Conservation (phyloP, 2,797 vertebrate genomes). For the Clarias platycephalus region DNA sequence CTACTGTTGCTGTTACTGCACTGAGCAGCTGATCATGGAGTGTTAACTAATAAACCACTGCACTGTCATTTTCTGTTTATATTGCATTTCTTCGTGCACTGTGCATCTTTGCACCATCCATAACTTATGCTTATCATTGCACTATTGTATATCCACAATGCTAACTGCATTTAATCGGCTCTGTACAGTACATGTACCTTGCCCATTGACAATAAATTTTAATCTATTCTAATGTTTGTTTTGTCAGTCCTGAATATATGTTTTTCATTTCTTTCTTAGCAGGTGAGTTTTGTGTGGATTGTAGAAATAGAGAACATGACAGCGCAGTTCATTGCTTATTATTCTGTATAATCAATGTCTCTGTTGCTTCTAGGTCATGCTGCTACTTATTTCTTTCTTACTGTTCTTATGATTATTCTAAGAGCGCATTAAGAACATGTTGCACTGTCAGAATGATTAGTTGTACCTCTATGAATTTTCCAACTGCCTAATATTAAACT, state of each 20-base stretch:
- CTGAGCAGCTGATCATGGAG: no score
- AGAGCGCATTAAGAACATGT: neutral
- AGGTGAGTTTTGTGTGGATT: neutral
- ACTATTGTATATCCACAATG: no score
- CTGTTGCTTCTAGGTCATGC: neutral
- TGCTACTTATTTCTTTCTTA: neutral
- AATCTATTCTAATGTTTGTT: neutral
- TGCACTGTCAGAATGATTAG: neutral
- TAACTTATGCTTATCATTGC: no score
- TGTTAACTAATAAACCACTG: no score
- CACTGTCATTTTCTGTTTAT: no score
- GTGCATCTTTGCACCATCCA: no score
- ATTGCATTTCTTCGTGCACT: no score
- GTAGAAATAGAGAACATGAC: neutral
- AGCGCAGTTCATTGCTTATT: neutral
- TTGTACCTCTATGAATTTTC: neutral
- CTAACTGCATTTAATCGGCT: no score
- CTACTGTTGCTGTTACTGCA: no score
- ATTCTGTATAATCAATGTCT: neutral
- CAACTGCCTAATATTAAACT: neutral
- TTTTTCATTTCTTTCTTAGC: neutral
- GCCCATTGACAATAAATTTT: no score
- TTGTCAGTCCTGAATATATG: neutral
- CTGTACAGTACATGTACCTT: no score
- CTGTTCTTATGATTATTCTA: neutral